Evolutionary conservation across 1,140 invertebrate species (phyloP).

Genomic region (Contarinia nasturtii): DNA sequence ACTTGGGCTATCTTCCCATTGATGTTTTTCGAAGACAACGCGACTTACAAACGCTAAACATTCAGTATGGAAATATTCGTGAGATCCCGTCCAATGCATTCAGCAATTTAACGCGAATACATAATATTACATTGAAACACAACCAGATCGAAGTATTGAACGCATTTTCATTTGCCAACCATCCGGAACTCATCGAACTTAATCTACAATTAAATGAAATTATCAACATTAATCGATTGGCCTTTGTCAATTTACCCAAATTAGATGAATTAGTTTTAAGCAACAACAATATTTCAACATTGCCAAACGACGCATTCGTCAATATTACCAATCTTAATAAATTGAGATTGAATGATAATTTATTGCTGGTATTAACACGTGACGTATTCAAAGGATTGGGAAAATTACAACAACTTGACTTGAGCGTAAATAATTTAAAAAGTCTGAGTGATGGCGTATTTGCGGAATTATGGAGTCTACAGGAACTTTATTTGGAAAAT

Average conservation of each 20-base stretch:
- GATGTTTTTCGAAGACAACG: constrained; percentile 40
- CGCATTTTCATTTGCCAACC: constrained; percentile 41
- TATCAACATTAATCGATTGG: constrained; percentile 42
- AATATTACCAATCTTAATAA: constrained; percentile 40
- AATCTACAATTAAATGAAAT: constrained; percentile 52
- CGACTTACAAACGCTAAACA: constrained; percentile 39
- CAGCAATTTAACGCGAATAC: constrained; percentile 42
- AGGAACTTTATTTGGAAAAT: constrained; percentile 47
- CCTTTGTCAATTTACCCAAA: constrained; percentile 47
- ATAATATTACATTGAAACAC: constrained; percentile 40
- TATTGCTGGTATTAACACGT: constrained; percentile 41
- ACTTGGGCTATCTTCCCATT: constrained; percentile 45
- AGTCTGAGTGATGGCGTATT: constrained; percentile 56
- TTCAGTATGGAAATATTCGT: constrained; percentile 48
- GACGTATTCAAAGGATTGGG: constrained; percentile 49
- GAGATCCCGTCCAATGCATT: constrained; percentile 45
- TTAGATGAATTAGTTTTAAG: constrained; percentile 43
- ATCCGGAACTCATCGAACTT: constrained; percentile 39
- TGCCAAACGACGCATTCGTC: constrained; percentile 50
- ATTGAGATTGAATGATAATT: constrained; percentile 48
- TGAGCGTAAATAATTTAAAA: constrained; percentile 46
- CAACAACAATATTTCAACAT: constrained; percentile 47
- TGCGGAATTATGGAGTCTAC: constrained; percentile 45
- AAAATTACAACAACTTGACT: constrained; percentile 39
- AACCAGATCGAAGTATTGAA: constrained; percentile 44